A percentile compares a stretch with the other conserved stretches of the same genome.
phyloP scores from a whole-genome alignment of 2,113 vertebrate genomes.

The Tretioscincus oriximinensis region DNA sequence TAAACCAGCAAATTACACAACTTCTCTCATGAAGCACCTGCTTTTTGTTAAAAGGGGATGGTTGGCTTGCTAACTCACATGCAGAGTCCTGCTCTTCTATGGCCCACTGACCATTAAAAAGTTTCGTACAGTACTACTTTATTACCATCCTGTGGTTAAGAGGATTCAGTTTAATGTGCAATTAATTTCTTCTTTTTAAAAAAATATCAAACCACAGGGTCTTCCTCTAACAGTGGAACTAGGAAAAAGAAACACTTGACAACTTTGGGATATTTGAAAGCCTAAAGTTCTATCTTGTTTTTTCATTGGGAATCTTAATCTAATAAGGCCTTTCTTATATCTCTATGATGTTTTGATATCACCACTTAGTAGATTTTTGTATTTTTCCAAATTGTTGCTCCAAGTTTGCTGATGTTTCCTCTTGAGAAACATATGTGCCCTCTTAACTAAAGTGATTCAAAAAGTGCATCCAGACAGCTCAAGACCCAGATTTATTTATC shows the following conservation, averaged over 20 bases:
- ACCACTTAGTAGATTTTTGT: too few relatives aligned
- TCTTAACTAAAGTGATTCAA: too few relatives aligned
- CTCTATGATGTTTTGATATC: too few relatives aligned
- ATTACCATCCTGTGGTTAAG: conserved; percentile 64
- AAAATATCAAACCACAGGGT: conserved; percentile 1
- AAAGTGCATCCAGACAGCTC: too few relatives aligned
- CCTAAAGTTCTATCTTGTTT: too few relatives aligned
- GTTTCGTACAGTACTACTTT: conserved; percentile 69
- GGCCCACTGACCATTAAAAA: conserved; percentile 59
- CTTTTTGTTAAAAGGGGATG: conserved; percentile 61
- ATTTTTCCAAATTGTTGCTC: too few relatives aligned
- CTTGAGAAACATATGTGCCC: too few relatives aligned
- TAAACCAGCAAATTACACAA: conserved; percentile 66
- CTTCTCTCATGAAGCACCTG: conserved; percentile 60
- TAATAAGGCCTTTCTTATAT: too few relatives aligned
- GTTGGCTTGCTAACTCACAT: conserved; percentile 50
- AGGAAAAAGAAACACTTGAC: background rate
- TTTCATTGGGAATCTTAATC: too few relatives aligned
- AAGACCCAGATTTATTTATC: too few relatives aligned
- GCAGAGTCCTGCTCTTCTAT: conserved; percentile 57
- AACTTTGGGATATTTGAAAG: background rate
- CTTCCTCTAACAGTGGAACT: background rate
- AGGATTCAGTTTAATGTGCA: conserved; percentile 62
- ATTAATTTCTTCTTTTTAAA: conserved; percentile 43
- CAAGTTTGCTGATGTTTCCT: too few relatives aligned